These are phyloP conservation scores for Drosophila planitibia DNA, from an alignment of 2,888 invertebrate species.

Conservation along the genomic window DNA sequence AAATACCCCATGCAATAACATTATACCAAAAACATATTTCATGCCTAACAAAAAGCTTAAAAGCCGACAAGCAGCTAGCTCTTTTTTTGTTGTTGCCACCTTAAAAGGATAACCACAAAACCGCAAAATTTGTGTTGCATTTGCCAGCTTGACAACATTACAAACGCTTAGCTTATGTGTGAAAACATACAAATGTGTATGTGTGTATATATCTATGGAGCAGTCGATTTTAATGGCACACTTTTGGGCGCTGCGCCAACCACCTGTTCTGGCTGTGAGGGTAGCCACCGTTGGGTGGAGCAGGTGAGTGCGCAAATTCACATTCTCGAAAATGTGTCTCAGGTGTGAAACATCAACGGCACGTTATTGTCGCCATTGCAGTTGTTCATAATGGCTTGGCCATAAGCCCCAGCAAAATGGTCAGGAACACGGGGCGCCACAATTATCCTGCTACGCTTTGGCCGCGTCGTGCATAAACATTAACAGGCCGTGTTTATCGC, in stretches of 20 bases:
- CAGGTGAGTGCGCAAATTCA: constrained; percentile 1
- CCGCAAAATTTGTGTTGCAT: constrained; percentile 75
- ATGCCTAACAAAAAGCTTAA: constrained; percentile 66
- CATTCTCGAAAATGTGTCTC: constrained; percentile 63
- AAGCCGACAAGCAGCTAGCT: constrained; percentile 23
- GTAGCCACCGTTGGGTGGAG: neutral
- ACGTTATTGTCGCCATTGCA: constrained; percentile 78
- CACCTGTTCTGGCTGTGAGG: constrained; percentile 56
- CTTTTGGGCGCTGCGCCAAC: constrained; percentile 73
- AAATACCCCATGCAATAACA: constrained; percentile 44
- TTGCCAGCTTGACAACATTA: constrained; percentile 66
- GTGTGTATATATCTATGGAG: constrained; percentile 13
- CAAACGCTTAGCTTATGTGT: constrained; percentile 32
- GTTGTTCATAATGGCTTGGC: constrained; percentile 74
- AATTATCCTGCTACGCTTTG: constrained; percentile 51
- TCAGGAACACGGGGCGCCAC: constrained; percentile 47
- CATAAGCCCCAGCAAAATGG: constrained; percentile 62
- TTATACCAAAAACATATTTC: constrained; percentile 54
- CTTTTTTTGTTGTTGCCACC: constrained; percentile 41
- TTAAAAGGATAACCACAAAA: constrained; percentile 66
- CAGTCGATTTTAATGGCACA: constrained; percentile 63
- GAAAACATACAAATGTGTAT: constrained; percentile 3
- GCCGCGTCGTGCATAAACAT: constrained; percentile 57
- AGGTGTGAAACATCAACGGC: constrained; percentile 76
- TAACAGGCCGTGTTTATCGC: constrained; percentile 70